Conservation (phyloP, 2,888 invertebrate genomes). For the Stenoptilia bipunctidactyla region DNA sequence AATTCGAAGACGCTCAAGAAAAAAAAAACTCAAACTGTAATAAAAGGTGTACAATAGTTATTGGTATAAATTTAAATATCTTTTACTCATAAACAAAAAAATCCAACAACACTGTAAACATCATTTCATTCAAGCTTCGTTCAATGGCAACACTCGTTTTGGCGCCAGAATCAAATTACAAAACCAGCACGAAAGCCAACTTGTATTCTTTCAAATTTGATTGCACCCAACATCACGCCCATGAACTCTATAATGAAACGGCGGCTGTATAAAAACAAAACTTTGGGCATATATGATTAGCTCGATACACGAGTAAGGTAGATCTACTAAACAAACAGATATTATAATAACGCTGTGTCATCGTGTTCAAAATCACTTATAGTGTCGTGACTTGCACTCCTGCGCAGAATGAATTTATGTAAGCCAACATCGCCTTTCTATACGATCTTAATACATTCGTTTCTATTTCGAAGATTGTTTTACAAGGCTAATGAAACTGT, state of each 20-base stretch:
- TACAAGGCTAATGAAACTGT: too few relatives aligned
- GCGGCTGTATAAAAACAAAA: conserved; percentile 66
- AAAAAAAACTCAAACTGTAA: background rate
- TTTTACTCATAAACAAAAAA: too few relatives aligned
- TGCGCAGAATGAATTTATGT: conserved; percentile 18
- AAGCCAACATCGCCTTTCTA: too few relatives aligned
- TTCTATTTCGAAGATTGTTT: too few relatives aligned
- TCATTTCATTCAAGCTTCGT: too few relatives aligned
- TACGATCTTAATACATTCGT: too few relatives aligned
- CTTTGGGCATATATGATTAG: conserved; percentile 70
- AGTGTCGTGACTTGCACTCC: conserved; percentile 63
- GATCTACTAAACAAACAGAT: conserved; percentile 69
- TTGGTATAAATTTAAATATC: too few relatives aligned
- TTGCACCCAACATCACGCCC: conserved; percentile 67
- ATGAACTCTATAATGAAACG: conserved; percentile 67
- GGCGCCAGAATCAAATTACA: conserved; percentile 63
- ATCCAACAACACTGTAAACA: too few relatives aligned
- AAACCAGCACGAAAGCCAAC: conserved; percentile 49
- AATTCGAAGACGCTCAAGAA: too few relatives aligned
- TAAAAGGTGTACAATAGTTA: background rate
- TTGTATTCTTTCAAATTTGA: conserved; percentile 68
- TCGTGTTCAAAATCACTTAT: conserved; percentile 68
- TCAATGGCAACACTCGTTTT: conserved; percentile 42
- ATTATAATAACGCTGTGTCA: conserved; percentile 65
- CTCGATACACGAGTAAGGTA: conserved; percentile 69